A percentile compares a stretch with the other conserved stretches of the same genome.
phyloP scores from a whole-genome alignment of 2,113 vertebrate species.

The Stigmatopora nigra region DNA sequence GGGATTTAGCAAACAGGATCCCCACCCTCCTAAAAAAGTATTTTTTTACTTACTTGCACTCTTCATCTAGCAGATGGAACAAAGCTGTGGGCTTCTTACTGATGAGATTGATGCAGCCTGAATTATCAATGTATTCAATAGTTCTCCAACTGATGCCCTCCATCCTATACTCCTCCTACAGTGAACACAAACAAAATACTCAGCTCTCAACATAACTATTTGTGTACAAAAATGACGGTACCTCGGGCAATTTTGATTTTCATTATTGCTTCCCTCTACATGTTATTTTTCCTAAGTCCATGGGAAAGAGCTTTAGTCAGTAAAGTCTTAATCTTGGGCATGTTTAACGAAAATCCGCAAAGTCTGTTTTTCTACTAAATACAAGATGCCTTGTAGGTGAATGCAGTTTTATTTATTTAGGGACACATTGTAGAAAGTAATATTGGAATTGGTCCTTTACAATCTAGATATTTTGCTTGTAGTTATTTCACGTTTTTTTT shows the following conservation, averaged over 20 bases:
- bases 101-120: conserved; percentile 92
- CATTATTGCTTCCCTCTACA: conserved; percentile 11
- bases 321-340: conserved; percentile 52
- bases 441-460: not conserved
- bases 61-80: conserved; percentile 95
- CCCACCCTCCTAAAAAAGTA: not conserved
- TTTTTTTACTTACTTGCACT: conserved; percentile 88
- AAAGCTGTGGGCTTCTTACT: conserved; percentile 96
- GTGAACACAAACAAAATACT: conserved; percentile 10
- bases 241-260: not conserved
- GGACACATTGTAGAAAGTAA: not conserved
- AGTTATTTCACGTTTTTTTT: too few species aligned
- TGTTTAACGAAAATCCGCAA: conserved; percentile 50
- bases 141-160: conserved; percentile 96
- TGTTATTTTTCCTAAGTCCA: conserved; percentile 39
- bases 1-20: not conserved
- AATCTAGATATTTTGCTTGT: too few species aligned
- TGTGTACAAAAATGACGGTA: not conserved
- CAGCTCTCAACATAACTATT: not conserved
- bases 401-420: not conserved
- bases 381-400: not conserved
- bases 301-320: conserved; percentile 55
- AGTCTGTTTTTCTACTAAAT: conserved; percentile 24
- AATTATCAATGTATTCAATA: conserved; percentile 97
- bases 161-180: conserved; percentile 87